phyloP scores from a whole-genome alignment of 2,888 invertebrate genomes.

The Halictus ligatus region DNA sequence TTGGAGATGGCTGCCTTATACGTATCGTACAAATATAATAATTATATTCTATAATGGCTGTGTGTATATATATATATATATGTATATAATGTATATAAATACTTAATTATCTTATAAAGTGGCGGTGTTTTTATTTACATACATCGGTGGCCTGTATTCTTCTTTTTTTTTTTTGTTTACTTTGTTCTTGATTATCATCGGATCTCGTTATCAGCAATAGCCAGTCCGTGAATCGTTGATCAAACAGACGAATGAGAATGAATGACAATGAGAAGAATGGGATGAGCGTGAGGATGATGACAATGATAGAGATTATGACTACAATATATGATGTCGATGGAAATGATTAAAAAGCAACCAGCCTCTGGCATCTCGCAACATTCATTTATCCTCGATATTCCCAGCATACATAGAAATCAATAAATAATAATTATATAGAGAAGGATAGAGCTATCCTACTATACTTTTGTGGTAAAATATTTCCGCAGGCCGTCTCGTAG shows the following conservation, averaged over 20 bases:
- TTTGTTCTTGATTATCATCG: slow-evolving; percentile 51
- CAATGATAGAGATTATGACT: slow-evolving; percentile 36
- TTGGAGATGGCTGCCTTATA: slow-evolving; percentile 77
- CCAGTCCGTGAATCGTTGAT: slow-evolving; percentile 41
- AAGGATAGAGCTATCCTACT: slow-evolving; percentile 75
- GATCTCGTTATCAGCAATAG: slow-evolving; percentile 51
- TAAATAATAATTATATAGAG: slow-evolving; percentile 80
- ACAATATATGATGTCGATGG: slow-evolving; percentile 37
- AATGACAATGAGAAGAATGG: slow-evolving; percentile 25
- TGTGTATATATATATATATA: slow-evolving; percentile 66
- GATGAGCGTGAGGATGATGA: slow-evolving; percentile 29
- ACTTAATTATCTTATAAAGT: slow-evolving; percentile 69
- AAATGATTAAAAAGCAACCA: slow-evolving; percentile 64
- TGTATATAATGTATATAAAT: slow-evolving; percentile 74
- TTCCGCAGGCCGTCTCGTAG: slow-evolving; percentile 73
- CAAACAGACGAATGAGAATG: slow-evolving; percentile 38
- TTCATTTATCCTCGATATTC: slow-evolving; percentile 65
- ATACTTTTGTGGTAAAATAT: slow-evolving; percentile 83
- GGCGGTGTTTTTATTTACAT: slow-evolving; percentile 64
- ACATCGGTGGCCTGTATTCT: slow-evolving; percentile 64
- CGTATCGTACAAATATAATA: slow-evolving; percentile 80
- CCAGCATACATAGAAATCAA: slow-evolving; percentile 72
- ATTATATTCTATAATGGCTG: slow-evolving; percentile 74
- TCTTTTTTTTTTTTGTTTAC: slow-evolving; percentile 18
- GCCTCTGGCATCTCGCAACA: slow-evolving; percentile 64